These are phyloP conservation scores for Sphaeridia pumilis DNA, from an alignment of 2,888 invertebrate genomes.

Conservation along the genomic window DNA sequence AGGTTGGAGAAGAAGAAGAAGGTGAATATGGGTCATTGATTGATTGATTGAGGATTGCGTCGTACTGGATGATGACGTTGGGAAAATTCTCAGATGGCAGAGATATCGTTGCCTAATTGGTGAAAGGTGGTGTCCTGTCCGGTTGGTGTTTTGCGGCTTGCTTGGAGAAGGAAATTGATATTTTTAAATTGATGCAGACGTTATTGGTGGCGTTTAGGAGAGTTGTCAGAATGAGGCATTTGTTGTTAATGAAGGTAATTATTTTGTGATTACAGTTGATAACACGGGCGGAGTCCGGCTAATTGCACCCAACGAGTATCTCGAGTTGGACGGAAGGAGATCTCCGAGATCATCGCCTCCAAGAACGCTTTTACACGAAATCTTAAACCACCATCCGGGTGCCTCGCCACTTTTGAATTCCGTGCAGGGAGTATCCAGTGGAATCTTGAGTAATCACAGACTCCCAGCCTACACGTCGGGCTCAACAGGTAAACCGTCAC, in stretches of 20 bases:
- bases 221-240: background rate
- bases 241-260: background rate
- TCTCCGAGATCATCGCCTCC: slow-evolving; percentile 36
- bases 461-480: slow-evolving; percentile 34
- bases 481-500: slow-evolving; percentile 36
- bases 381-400: slow-evolving; percentile 36
- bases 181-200: background rate
- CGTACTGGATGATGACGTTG: background rate
- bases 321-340: slow-evolving; percentile 36
- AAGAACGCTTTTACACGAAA: slow-evolving; percentile 36
- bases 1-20: no score
- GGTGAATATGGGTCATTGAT: no score
- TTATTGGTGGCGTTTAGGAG: background rate
- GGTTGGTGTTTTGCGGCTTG: background rate
- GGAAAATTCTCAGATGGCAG: background rate
- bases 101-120: background rate
- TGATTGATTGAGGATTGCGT: background rate
- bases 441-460: slow-evolving; percentile 33
- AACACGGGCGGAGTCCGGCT: slow-evolving; percentile 34
- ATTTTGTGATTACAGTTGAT: slow-evolving; percentile 29
- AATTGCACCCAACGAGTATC: slow-evolving; percentile 32
- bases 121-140: background rate
- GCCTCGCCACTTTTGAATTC: slow-evolving; percentile 32
- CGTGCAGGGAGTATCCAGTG: slow-evolving; percentile 33
- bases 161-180: background rate